phyloP scores from a whole-genome alignment of 1,140 invertebrate genomes.

The Mesaphorura yosii region DNA sequence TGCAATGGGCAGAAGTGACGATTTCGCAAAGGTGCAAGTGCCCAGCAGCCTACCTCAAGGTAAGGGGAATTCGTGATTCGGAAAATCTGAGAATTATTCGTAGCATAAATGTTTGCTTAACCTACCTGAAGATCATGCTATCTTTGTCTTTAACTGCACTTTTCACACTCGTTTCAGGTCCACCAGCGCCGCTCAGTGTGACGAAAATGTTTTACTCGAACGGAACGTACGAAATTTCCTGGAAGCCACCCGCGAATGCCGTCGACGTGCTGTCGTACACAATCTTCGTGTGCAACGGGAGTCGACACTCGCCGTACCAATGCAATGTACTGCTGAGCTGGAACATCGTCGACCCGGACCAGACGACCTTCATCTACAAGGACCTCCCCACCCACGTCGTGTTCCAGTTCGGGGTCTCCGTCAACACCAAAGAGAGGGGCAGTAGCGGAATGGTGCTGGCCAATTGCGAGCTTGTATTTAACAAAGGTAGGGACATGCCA shows the following conservation, averaged over 20 bases:
- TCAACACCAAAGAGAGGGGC: conserved; percentile 46
- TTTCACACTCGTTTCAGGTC: too few species aligned
- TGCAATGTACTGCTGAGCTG: conserved; percentile 43
- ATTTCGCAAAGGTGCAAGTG: not conserved
- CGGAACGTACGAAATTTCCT: conserved; percentile 56
- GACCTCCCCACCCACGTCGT: conserved; percentile 40
- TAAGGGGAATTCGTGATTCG: too few species aligned
- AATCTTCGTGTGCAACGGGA: conserved; percentile 57
- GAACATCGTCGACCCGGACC: conserved; percentile 26
- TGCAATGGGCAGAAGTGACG: not conserved
- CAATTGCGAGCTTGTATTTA: conserved; percentile 57
- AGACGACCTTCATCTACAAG: conserved; percentile 32
- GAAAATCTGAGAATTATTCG: not conserved
- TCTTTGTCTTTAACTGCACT: too few species aligned
- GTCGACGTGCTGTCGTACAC: conserved; percentile 44
- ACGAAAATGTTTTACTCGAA: conserved; percentile 55
- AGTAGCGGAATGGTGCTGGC: conserved; percentile 68
- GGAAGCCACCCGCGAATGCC: conserved; percentile 43
- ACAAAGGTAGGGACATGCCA: conserved; percentile 39
- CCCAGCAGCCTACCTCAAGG: too few species aligned
- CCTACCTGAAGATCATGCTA: too few species aligned
- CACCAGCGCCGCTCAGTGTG: conserved; percentile 47
- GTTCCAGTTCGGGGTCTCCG: conserved; percentile 59
- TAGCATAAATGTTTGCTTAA: too few species aligned
- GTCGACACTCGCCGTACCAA: conserved; percentile 46